phyloP scores from a whole-genome alignment of 2,797 vertebrate genomes.

The Phalloptychus januarius region DNA sequence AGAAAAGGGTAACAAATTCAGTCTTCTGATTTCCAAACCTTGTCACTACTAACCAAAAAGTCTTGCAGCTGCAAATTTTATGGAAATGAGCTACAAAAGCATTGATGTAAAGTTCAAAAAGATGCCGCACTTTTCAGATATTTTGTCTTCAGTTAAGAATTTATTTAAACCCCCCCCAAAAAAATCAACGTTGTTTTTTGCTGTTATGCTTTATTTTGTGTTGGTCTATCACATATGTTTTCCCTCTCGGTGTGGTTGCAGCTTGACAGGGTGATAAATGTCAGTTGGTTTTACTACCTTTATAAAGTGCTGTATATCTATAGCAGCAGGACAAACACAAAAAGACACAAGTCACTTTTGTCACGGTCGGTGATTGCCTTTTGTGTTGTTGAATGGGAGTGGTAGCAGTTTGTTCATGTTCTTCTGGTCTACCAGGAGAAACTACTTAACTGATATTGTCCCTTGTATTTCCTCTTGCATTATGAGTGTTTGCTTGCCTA shows the following conservation, averaged over 20 bases:
- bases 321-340: not conserved
- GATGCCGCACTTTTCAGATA: not conserved
- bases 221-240: not conserved
- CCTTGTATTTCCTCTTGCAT: constrained; percentile 59
- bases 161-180: too few relatives aligned
- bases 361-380: constrained; percentile 28
- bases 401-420: constrained; percentile 60
- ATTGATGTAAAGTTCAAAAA: not conserved
- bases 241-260: not conserved
- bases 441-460: constrained; percentile 54
- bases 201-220: not conserved
- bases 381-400: constrained; percentile 50
- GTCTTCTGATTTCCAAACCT: not conserved
- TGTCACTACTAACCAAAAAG: not conserved
- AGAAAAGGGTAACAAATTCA: not conserved
- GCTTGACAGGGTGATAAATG: not conserved
- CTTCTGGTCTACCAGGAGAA: constrained; percentile 46
- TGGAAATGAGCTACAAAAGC: not conserved
- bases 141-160: not conserved
- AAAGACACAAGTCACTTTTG: not conserved
- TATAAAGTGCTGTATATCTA: not conserved
- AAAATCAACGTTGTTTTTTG: too few relatives aligned
- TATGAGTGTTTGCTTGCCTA: constrained; percentile 25
- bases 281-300: not conserved
- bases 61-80: not conserved